Evolutionary conservation across 2,797 vertebrate genomes (phyloP).

Genomic region (Chlorospingus flavigularis): DNA sequence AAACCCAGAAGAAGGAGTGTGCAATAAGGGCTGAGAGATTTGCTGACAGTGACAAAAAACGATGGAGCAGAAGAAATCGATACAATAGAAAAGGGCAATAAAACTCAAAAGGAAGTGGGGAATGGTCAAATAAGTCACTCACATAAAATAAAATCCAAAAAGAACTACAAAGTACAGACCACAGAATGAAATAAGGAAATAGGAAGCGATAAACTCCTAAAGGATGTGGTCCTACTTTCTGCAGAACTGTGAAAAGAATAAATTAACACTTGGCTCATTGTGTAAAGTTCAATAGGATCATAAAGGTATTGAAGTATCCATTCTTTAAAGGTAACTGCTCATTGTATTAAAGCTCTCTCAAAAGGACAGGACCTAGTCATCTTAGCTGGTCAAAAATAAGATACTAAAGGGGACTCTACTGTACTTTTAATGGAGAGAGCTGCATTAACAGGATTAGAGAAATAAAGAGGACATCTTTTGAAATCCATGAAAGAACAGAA

Average conservation of each 20-base stretch:
- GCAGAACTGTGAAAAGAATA: slow-evolving; percentile 21
- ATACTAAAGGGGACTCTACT: neutral
- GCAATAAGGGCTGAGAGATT: neutral
- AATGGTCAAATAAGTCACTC: slow-evolving; percentile 22
- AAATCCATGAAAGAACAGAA: neutral
- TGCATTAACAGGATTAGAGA: neutral
- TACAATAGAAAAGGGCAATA: slow-evolving; percentile 17
- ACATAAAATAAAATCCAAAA: slow-evolving; percentile 31
- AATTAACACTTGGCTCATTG: slow-evolving; percentile 51
- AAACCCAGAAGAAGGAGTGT: neutral
- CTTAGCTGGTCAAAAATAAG: neutral
- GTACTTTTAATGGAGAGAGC: neutral
- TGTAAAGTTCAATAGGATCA: slow-evolving; percentile 44
- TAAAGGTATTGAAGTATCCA: slow-evolving; percentile 40
- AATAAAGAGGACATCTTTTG: neutral
- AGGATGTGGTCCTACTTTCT: neutral
- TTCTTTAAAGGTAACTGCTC: slow-evolving; percentile 24
- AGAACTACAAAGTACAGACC: neutral
- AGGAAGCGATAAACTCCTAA: slow-evolving; percentile 1
- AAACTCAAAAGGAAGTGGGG: slow-evolving; percentile 9
- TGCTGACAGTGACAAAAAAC: slow-evolving; percentile 21
- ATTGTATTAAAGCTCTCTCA: slow-evolving; percentile 7
- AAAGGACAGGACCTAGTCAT: neutral
- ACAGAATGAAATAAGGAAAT: slow-evolving; percentile 4
- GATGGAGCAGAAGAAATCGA: slow-evolving; percentile 13